Base-by-base conservation (phyloP, 2,797 vertebrate species). In the Chaetodon trifasciatus region DNA sequence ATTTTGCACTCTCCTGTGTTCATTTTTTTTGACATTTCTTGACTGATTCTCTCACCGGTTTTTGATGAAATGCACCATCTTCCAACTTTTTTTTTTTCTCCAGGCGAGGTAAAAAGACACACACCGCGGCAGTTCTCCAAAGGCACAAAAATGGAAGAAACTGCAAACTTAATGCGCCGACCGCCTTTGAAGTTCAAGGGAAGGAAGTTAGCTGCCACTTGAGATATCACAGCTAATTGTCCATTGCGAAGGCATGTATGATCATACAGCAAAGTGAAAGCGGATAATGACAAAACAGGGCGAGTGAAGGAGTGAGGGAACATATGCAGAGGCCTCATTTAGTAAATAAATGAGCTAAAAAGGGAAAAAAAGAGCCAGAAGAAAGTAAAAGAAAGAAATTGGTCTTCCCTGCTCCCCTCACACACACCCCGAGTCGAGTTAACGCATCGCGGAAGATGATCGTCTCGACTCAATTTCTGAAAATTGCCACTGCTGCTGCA, bases 401-500 rank as follows among this genome's bases (percentile, higher is more conserved):
- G 81, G 90, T 82, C 67, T 75, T 62, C 63, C 42, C 71, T 61
- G 63, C 58, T 69, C 60, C 57, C 44, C 70, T 49, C 37, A 74
- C 81, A 76, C 78, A 76, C 78, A 88, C 86, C 83, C 55, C 0
- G 64, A 91, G 93, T 90, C 86, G 91, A 94, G 92, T 94, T 93
- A 96, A 84, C 94, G 95, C 95, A 94, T 93, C 95, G 93, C 84
- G 89, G 94, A 96, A 86, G 96, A 96, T 91, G 94, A 96, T 95
- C 95, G 96, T 95, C 95, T 96, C 93, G 95, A 96, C 95, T 97
- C 96, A 94, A 93, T 96, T 96, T 96, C 94, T 93, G 85, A 94
- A 96, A 96, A 96, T 96, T 95, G 95, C 95, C 91, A 89, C 90
- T 57, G 56, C 61, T 76, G 53, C 77, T 79, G 15, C 62, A 62